A percentile compares a stretch with the other conserved stretches of the same genome.
These are phyloP conservation scores for Harpalus rufipes DNA, from an alignment of 2,888 invertebrate species.

Conservation along the genomic window DNA sequence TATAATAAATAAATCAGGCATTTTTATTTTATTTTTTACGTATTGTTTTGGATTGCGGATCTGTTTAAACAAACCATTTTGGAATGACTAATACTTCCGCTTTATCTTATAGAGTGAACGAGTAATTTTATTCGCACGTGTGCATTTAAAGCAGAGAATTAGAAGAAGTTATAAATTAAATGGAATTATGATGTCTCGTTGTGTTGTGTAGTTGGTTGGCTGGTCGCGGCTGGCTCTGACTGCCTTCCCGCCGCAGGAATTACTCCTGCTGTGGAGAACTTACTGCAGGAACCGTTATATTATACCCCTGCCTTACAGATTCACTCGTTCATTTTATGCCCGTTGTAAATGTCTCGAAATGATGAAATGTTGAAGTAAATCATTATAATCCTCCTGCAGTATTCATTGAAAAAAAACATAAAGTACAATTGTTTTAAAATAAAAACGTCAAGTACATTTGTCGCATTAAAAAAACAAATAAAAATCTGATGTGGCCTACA, in stretches of 20 bases:
- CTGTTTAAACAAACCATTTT: background rate
- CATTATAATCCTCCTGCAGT: background rate
- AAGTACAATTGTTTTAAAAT: background rate
- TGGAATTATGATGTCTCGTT: slow-evolving; percentile 61
- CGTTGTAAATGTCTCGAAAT: background rate
- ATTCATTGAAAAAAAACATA: background rate
- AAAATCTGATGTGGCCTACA: too few relatives aligned
- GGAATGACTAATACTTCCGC: too few relatives aligned
- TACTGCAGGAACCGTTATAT: background rate
- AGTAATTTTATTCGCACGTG: background rate
- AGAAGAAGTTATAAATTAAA: slow-evolving; percentile 61
- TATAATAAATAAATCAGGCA: too few relatives aligned
- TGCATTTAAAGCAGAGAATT: slow-evolving; percentile 48
- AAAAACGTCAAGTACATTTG: too few relatives aligned
- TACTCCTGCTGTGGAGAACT: slow-evolving; percentile 26
- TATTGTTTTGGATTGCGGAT: background rate
- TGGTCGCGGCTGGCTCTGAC: slow-evolving; percentile 19
- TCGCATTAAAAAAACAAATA: too few relatives aligned
- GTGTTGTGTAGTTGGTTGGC: slow-evolving; percentile 40
- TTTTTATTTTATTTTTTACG: background rate
- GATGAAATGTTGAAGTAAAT: background rate
- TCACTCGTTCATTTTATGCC: background rate
- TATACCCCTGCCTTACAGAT: background rate
- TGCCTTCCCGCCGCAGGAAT: slow-evolving; percentile 18
- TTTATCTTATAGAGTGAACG: background rate